Base-by-base conservation (phyloP, 1,140 invertebrate species). In the Cylas formicarius region DNA sequence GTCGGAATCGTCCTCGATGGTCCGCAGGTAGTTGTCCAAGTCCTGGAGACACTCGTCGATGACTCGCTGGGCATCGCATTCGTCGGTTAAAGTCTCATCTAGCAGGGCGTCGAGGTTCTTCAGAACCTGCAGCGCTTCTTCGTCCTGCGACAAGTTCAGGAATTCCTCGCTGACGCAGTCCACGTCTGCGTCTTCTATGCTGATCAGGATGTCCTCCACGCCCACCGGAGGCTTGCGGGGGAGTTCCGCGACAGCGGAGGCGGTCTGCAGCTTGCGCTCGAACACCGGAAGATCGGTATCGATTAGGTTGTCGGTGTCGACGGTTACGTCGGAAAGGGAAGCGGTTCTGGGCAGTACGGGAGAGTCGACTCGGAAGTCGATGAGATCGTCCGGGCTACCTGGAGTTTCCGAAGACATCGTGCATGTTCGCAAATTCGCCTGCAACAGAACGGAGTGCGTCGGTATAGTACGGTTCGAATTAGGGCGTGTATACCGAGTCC, bases 41-140 rank as follows among this genome's bases (percentile, higher is more conserved):
- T 66, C 63, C 41, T 54, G 48, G 20, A 66, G 43, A 46, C 63
- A 66, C 9, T 62, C 56, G 26, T 62, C 58, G 3, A 65, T 56
- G 32, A 42, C 52, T 32, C 47, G 26, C 8, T 50, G 38, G n/a
- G 49, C 41, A 8, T 44, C 17, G 16, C 34, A 45, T 21, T 47
- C 48, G 26, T 58, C 48, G 6, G 44, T 11, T 20, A 60, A 38
- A 31, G 50, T 52, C 7, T 53, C 55, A 42, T 63, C 57, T n/a
- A 63, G 39, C 4, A 60, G 26, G 28, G 58, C 56, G 36, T 63
- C 61, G 4, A 63, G 23, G 39, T 53, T 49, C 16, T 52, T 50
- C 22, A 63, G 39, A 7, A 59, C 48, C 13, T 45, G 35, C 11
- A 61, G 34, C 5, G 54, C 58, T 35, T 63, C 61, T 40, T 7